These are phyloP conservation scores for Argya squamiceps DNA, from an alignment of 2,797 vertebrate species.

Conservation along the genomic window DNA sequence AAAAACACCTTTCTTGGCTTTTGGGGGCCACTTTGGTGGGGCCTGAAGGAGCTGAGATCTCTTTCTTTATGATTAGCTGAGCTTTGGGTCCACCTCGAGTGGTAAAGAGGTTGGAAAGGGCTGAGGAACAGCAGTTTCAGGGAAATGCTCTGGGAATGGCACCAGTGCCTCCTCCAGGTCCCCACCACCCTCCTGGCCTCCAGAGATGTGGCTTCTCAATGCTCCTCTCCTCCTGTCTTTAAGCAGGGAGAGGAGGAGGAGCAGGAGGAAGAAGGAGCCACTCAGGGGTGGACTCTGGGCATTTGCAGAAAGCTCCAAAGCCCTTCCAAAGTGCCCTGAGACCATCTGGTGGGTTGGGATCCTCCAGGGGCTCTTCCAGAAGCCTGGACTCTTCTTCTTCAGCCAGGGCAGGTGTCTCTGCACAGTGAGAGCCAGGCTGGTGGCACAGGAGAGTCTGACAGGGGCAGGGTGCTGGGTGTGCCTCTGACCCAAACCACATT, in stretches of 20 bases:
- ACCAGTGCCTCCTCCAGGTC: neutral
- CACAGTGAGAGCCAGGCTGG: neutral
- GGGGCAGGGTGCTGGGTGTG: neutral
- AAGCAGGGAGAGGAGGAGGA: neutral
- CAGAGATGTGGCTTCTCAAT: neutral
- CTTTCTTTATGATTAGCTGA: neutral
- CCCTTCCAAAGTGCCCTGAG: neutral
- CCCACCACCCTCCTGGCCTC: neutral
- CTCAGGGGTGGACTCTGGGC: neutral
- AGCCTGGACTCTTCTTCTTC: neutral
- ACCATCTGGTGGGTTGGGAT: neutral
- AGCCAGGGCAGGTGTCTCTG: fast-evolving
- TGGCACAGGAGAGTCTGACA: neutral
- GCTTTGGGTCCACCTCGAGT: neutral
- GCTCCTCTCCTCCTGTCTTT: neutral
- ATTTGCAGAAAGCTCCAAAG: neutral
- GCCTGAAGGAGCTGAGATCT: neutral
- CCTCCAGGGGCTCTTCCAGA: neutral
- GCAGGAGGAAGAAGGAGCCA: neutral
- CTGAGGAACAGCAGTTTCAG: neutral
- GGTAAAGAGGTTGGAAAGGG: neutral
- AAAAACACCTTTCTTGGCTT: neutral
- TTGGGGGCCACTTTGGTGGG: no score
- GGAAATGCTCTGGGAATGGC: neutral
- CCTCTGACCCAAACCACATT: neutral